Evolutionary conservation across 2,888 invertebrate species (phyloP), one percentile per base, ranked within the genome.

Genomic region (Stenichneumon culpator): DNA sequence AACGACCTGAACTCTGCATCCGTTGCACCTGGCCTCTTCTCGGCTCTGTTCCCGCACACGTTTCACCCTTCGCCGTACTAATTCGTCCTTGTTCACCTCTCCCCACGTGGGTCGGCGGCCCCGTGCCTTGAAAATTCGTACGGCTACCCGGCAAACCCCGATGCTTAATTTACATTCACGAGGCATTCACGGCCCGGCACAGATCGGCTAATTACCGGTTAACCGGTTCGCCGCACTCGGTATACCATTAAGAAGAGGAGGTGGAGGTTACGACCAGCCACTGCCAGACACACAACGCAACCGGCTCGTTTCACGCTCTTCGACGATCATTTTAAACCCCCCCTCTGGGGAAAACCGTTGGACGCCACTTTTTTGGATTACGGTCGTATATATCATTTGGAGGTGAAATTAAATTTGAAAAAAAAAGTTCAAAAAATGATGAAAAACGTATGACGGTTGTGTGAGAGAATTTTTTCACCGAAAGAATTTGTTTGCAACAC

Each of bases 131-230:
- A 86, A 86, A 86, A 83, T 86, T 83, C 80, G 86, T 86, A 72
- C 50, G 65, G 54, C 67, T 57, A 36, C 39, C 54, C 74, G 54
- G 78, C 69, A 63, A 69, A 87, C 83, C 85, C 74, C 87, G 86
- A 86, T 90, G 90, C 91, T 88, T 93, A 93, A 93, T 94, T 93
- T 93, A 93, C 93, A 93, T 93, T 92, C 92, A 92, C 92, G 86
- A 81, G 79, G 65, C 84, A 63, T 63, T 84, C 83, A 84, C 87
- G 84, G 79, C 74, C 70, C 83, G 78, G 79, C 82, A 86, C 90
- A 91, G 91, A 93, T 93, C 93, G 92, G 92, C 91, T 94, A 93
- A 94, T 94, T 93, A 93, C 93, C 93, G 93, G 93, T 94, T 94
- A 92, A 94, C 93, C 91, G 93, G 93, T 93, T 91, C 91, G 92